A percentile compares a stretch with the other conserved stretches of the same genome.
Evolutionary conservation across 1,140 invertebrate genomes (phyloP).

Genomic region (Achatina immaculata): DNA sequence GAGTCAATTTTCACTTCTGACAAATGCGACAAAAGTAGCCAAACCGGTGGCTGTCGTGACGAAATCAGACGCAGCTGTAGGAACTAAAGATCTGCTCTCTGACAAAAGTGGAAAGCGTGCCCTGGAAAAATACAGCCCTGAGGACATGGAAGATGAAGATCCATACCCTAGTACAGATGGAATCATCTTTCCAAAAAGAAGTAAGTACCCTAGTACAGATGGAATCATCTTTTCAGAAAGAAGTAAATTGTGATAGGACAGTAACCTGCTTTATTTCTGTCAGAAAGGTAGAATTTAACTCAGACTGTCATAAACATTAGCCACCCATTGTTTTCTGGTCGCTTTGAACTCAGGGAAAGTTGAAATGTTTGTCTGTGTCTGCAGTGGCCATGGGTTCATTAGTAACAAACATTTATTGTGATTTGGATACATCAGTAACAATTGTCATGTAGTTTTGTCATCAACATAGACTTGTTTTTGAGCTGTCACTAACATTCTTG

Average conservation of each 20-base stretch:
- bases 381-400: no score
- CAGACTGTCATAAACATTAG: not conserved
- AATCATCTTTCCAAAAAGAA: slow-evolving; percentile 11
- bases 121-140: slow-evolving; percentile 24
- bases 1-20: not conserved
- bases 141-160: slow-evolving; percentile 34
- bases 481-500: no score
- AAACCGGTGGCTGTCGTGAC: not conserved
- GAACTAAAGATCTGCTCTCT: not conserved
- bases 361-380: no score
- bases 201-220: slow-evolving; percentile 7
- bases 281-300: not conserved
- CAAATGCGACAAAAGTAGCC: not conserved
- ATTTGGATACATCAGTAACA: no score
- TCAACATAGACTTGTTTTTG: no score
- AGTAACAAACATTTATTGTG: no score
- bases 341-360: no score
- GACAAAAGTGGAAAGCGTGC: not conserved
- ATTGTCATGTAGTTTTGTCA: no score
- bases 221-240: slow-evolving; percentile 1
- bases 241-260: slow-evolving; percentile 21
- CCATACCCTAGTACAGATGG: not conserved
- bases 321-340: no score
- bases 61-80: slow-evolving; percentile 12
- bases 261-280: not conserved